These are phyloP conservation scores for Megalonaias nervosa DNA, from an alignment of 1,140 invertebrate species.

Conservation along the genomic window DNA sequence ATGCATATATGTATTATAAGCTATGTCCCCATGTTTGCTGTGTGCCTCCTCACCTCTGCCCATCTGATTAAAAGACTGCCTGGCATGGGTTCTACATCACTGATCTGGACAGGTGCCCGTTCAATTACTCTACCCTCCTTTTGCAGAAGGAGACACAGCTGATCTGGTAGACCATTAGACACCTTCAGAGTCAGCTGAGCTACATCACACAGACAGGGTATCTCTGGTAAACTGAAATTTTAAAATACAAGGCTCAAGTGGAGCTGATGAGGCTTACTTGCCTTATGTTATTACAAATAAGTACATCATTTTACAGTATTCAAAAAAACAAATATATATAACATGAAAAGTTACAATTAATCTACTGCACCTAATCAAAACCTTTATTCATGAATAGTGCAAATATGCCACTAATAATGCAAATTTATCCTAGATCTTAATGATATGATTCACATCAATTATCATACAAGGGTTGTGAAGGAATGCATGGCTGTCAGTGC, in stretches of 20 bases:
- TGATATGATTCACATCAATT: background rate
- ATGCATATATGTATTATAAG: too few relatives aligned
- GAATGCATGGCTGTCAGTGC: too few relatives aligned
- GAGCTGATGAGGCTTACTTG: too few relatives aligned
- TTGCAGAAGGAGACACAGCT: constrained; percentile 43
- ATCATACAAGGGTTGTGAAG: background rate
- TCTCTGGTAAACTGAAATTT: constrained; percentile 61
- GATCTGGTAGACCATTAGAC: constrained; percentile 31
- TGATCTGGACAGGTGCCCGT: constrained; percentile 61
- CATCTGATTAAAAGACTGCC: constrained; percentile 60
- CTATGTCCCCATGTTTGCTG: too few relatives aligned
- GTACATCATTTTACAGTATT: too few relatives aligned
- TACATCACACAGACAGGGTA: constrained; percentile 60
- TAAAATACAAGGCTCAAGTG: background rate
- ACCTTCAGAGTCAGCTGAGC: constrained; percentile 56
- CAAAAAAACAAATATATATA: too few relatives aligned
- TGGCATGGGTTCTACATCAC: constrained; percentile 56
- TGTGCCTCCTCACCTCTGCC: constrained; percentile 50
- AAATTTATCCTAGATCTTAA: background rate
- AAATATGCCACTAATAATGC: background rate
- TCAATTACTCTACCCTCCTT: constrained; percentile 53
- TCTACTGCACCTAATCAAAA: too few relatives aligned
- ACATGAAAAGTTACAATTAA: too few relatives aligned
- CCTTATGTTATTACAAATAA: too few relatives aligned
- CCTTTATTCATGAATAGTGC: background rate